These are phyloP conservation scores for Marmota monax DNA, from an alignment of 2,113 vertebrate species.

Conservation along the genomic window DNA sequence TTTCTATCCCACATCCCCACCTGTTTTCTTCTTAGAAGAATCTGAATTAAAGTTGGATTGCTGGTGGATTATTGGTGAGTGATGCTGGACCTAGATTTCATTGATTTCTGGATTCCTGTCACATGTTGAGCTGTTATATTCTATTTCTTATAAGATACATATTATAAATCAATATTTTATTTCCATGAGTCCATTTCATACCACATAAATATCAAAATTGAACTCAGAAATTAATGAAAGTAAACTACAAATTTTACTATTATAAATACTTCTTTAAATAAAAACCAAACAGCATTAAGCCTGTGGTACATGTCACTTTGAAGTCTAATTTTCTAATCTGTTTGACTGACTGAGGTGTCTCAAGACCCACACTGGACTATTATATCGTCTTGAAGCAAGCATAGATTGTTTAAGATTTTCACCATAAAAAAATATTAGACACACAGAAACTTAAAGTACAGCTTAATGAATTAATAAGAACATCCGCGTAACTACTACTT, in stretches of 20 bases:
- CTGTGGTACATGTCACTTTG: neutral
- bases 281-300: neutral
- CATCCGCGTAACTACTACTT: neutral
- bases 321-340: neutral
- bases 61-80: neutral
- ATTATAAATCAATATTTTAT: neutral
- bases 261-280: neutral
- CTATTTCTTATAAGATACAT: conserved; percentile 1
- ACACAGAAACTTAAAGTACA: neutral
- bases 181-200: neutral
- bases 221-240: conserved; percentile 9
- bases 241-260: conserved; percentile 41
- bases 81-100: neutral
- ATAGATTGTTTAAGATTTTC: neutral
- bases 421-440: neutral
- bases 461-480: neutral
- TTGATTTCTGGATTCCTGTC: neutral
- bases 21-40: neutral
- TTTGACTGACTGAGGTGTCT: neutral
- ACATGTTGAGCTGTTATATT: neutral
- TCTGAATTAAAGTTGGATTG: conserved; percentile 14
- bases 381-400: neutral
- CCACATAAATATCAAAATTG: neutral
- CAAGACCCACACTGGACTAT: neutral
- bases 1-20: neutral